phyloP scores from a whole-genome alignment of 2,113 vertebrate genomes.

The Perca schrenkii region DNA sequence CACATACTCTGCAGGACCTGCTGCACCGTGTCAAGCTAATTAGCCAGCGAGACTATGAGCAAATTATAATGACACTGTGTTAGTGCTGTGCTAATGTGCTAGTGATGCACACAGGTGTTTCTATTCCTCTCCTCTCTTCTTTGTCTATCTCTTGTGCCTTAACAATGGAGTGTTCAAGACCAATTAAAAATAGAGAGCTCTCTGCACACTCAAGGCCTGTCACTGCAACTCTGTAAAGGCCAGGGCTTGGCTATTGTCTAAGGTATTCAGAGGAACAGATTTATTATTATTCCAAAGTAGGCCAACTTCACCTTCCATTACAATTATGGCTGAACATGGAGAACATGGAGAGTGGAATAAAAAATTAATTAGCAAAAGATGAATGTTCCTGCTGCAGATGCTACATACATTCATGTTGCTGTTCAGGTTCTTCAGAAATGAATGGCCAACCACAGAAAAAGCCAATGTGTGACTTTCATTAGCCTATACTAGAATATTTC shows the following conservation, averaged over 20 bases:
- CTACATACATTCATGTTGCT: constrained; percentile 38
- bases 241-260: constrained; percentile 69
- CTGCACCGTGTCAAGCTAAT: constrained; percentile 80
- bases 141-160: constrained; percentile 50
- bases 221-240: constrained; percentile 75
- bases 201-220: constrained; percentile 67
- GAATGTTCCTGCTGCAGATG: constrained; percentile 42
- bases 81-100: constrained; percentile 75
- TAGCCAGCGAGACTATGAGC: constrained; percentile 76
- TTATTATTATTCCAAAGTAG: constrained; percentile 82
- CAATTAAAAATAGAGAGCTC: constrained; percentile 82
- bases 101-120: constrained; percentile 65
- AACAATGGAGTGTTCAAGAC: constrained; percentile 72
- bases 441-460: constrained; percentile 21
- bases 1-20: constrained; percentile 65
- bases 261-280: constrained; percentile 77
- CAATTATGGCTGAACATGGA: constrained; percentile 68
- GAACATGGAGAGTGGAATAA: constrained; percentile 59
- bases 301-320: constrained; percentile 79
- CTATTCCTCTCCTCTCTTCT: constrained; percentile 29
- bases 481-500: constrained; percentile 8
- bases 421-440: constrained; percentile 33
- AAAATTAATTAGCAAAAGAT: constrained; percentile 75
- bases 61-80: constrained; percentile 80
- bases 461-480: constrained; percentile 37